phyloP scores from a whole-genome alignment of 2,888 invertebrate genomes.

The Iphiclides podalirius region DNA sequence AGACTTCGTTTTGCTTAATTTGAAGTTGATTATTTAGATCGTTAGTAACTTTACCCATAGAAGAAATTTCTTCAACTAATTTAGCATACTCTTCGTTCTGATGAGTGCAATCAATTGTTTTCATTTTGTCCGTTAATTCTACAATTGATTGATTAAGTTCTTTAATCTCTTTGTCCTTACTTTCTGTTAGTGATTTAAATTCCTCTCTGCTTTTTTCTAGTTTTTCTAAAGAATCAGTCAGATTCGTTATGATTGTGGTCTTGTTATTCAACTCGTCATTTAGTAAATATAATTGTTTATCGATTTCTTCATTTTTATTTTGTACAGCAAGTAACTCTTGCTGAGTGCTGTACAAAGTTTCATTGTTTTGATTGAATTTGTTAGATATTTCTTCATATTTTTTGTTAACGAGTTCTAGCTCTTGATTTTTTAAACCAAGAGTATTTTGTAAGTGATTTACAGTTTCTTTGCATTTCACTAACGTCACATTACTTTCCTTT shows the following conservation, averaged over 20 bases:
- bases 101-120: conserved; percentile 44
- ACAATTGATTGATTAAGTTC: conserved; percentile 57
- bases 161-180: conserved; percentile 62
- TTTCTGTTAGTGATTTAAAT: conserved; percentile 40
- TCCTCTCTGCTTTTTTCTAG: conserved; percentile 39
- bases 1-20: conserved; percentile 44
- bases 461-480: conserved; percentile 41
- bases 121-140: conserved; percentile 55
- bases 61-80: conserved; percentile 50
- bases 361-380: conserved; percentile 36
- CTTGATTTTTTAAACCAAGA: conserved; percentile 47
- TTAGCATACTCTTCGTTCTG: conserved; percentile 52
- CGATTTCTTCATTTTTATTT: conserved; percentile 51
- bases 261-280: conserved; percentile 50
- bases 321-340: conserved; percentile 48
- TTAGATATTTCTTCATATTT: conserved; percentile 39
- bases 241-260: conserved; percentile 43
- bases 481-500: conserved; percentile 40
- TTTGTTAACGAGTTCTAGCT: conserved; percentile 49
- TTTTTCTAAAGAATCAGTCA: conserved; percentile 41
- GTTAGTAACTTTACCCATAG: conserved; percentile 44
- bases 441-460: no score
- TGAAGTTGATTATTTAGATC: conserved; percentile 42
- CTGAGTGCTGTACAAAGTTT: conserved; percentile 38
- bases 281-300: conserved; percentile 43